Percentiles rank a stretch among this genome's conserved stretches.
Evolutionary conservation across 2,113 vertebrate species (phyloP).

Genomic region (Thalassarche chlororhynchos): DNA sequence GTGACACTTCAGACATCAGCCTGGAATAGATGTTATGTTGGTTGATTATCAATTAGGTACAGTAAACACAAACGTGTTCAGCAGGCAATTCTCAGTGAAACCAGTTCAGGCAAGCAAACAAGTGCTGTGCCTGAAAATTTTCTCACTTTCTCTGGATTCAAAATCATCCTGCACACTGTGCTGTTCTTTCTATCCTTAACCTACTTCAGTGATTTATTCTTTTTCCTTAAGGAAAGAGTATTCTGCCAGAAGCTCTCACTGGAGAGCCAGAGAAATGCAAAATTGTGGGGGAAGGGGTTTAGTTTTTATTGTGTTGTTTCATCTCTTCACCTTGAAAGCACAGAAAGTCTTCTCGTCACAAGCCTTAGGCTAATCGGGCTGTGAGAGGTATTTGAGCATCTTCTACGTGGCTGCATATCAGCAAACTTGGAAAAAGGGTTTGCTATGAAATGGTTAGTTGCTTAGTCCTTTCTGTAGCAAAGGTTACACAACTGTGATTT

Average conservation of each 20-base stretch:
- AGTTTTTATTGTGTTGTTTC: constrained; percentile 31
- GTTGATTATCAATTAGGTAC: constrained; percentile 38
- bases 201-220: constrained; percentile 44
- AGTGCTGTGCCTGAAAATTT: not conserved
- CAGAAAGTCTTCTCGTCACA: not conserved
- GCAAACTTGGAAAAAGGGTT: not conserved
- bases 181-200: constrained; percentile 22
- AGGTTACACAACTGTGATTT: constrained; percentile 14
- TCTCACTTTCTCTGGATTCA: constrained; percentile 18
- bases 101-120: not conserved
- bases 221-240: constrained; percentile 40
- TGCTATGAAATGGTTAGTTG: not conserved
- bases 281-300: not conserved
- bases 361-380: not conserved
- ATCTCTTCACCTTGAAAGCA: constrained; percentile 43
- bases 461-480: not conserved
- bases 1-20: constrained; percentile 2
- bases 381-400: not conserved
- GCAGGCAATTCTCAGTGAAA: not conserved
- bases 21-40: not conserved
- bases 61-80: not conserved
- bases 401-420: not conserved
- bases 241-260: constrained; percentile 3
- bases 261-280: constrained; percentile 11
- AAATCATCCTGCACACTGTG: not conserved